These are phyloP conservation scores for Amblyopsis rosae DNA, from an alignment of 2,113 vertebrate species.

Conservation along the genomic window DNA sequence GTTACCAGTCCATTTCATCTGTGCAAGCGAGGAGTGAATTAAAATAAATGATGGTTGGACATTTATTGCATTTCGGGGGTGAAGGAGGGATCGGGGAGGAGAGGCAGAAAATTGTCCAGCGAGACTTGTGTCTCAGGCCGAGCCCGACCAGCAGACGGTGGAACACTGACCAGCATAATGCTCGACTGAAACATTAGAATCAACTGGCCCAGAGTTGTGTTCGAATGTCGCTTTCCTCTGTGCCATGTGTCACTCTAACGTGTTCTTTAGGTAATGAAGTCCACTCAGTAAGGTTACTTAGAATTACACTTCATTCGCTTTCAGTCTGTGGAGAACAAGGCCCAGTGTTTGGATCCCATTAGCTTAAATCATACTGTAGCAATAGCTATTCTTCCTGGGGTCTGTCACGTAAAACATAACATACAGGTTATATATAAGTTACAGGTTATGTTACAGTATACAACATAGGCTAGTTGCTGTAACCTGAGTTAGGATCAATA, in stretches of 20 bases:
- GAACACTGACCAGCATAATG: constrained; percentile 42
- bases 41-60: constrained; percentile 81
- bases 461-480: too few species aligned
- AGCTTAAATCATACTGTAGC: too few species aligned
- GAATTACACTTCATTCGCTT: background rate
- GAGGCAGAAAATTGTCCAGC: constrained; percentile 60
- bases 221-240: constrained; percentile 31
- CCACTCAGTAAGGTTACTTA: background rate
- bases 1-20: constrained; percentile 85
- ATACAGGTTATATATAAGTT: too few species aligned
- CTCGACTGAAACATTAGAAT: constrained; percentile 38
- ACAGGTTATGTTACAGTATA: too few species aligned
- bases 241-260: constrained; percentile 8
- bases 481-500: background rate
- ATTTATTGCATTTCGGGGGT: constrained; percentile 76
- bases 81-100: constrained; percentile 74
- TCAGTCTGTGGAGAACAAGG: background rate
- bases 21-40: constrained; percentile 77
- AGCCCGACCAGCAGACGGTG: constrained; percentile 50
- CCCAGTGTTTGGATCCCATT: too few species aligned
- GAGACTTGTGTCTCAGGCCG: constrained; percentile 61
- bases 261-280: background rate
- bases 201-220: constrained; percentile 7
- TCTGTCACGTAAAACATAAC: too few species aligned
- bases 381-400: too few species aligned